Evolutionary conservation across 1,140 invertebrate species (phyloP), one percentile per base, ranked within the genome.

Genomic region (Atta texana): DNA sequence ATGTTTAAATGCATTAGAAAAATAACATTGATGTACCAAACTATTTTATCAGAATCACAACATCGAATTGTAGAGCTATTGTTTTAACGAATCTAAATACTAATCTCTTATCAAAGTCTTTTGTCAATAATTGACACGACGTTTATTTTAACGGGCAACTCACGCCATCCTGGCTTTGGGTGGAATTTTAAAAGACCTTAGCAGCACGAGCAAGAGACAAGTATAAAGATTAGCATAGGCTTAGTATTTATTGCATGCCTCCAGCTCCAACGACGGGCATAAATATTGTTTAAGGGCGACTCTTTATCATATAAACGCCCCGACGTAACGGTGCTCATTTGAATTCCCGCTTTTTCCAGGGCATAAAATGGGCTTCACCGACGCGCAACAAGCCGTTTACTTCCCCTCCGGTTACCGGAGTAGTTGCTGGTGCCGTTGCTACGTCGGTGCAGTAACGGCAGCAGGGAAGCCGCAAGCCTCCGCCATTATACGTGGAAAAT

Each of bases 301-400:
- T 92, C 86, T 92, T 92, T 91, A 92, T 92, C 91, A 91, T 92
- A 91, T 91, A 90, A 92, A 92, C 90, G 89, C 87, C 64, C 81
- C 68, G n/a, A 57, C 57, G 78, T 86, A 87, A 89, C 85, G 89
- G 34, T 21, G 53, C 90, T 92, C 91, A 92, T 92, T 92, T 92
- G 86, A 92, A 92, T 92, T 91, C 87, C 59, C 51, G 69, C 69
- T 90, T 92, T 92, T 92, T 92, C 85, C 84, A 44, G 21, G 66
- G 86, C 72, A 66, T 85, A 82, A 86, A 89, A 86, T 86, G 77
- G 85, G 80, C 88, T 91, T 75, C 72, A 39, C 63, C 81, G 80
- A 87, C 77, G 89, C 72, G 90, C 87, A 92, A 92, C 91, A 92
- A 91, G 90, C 91, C 88, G 84, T 90, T 87, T 78, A 74, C 85